Evolutionary conservation across 2,888 invertebrate species (phyloP), one percentile per base, ranked within the genome.

Genomic region (Ditula angustiorana): DNA sequence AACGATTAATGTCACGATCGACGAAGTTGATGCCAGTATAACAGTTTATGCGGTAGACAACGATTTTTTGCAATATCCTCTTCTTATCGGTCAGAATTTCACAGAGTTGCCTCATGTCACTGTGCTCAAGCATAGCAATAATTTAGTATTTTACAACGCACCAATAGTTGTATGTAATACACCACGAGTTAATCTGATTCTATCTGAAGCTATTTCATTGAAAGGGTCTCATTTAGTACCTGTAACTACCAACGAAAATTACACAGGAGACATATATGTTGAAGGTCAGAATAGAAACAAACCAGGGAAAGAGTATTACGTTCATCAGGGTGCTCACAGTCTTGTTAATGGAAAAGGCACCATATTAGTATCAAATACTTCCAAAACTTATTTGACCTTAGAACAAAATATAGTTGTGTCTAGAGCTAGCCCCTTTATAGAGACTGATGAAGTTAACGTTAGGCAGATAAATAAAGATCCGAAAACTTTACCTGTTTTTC

Each of bases 241-340:
- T 13, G 10, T 50, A 7, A 19, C 28, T 47, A 50, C n/a, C 30
- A 5, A 50, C 3, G 16, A 8, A 11, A 7, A 50, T 16, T 50
- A 30, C 13, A 50, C 50, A 16, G 30, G 50, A 10, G 50, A 50
- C 11, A 2, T 50, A 19, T 50, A 50, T 50, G 50, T 50, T 8
- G 50, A 30, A 10, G 50, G 50, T 11, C 28, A 30, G 26, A 19
- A 13, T 13, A 28, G 28, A 30, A 30, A 28, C 28, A 8, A 30
- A 30, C 50, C 50, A 50, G 28, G 19, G 8, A 30, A 50, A 10
- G 50, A 50, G 10, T 30, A 30, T 30, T 50, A 50, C 28, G 50
- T 50, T 5, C 50, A 50, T 16, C 50, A 50, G 13, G 50, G 50
- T 10, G 50, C 50, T 0, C 28, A 28, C 19, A 50, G 19, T 10